phyloP scores from a whole-genome alignment of 2,113 vertebrate genomes.

The Meles meles region DNA sequence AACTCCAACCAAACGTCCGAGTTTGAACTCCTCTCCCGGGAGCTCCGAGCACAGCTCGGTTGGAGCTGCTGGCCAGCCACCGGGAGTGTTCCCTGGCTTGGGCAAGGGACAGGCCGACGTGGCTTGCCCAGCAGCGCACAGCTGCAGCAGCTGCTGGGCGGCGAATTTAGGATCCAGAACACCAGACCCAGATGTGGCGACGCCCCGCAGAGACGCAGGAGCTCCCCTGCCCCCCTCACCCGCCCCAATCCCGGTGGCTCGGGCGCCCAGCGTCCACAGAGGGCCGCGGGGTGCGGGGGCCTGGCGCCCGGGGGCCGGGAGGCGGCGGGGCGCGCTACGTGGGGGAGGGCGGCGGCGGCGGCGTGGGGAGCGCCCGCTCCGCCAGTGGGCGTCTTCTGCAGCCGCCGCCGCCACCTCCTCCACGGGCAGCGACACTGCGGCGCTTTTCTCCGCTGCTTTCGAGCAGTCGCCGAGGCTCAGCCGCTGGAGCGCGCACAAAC shows the following conservation, averaged over 20 bases:
- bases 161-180: background rate
- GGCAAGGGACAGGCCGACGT: background rate
- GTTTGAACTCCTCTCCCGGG: background rate
- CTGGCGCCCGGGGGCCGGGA: background rate
- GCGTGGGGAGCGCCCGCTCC: conserved; percentile 71
- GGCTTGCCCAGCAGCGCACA: background rate
- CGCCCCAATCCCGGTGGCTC: fast-evolving
- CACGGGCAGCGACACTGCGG: conserved; percentile 76
- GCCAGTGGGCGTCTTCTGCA: conserved; percentile 81
- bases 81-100: background rate
- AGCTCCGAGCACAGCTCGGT: background rate
- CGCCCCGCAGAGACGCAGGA: background rate
- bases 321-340: background rate
- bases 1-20: background rate
- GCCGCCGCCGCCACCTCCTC: conserved; percentile 58
- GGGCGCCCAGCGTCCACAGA: fast-evolving
- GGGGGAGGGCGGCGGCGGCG: conserved; percentile 53
- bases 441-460: conserved; percentile 54
- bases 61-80: background rate
- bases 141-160: background rate
- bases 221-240: fast-evolving
- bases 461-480: conserved; percentile 34
- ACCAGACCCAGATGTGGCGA: background rate
- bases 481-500: conserved; percentile 30
- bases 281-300: background rate